Base-by-base conservation (phyloP, 2,113 vertebrate genomes). In the Peromyscus californicus region DNA sequence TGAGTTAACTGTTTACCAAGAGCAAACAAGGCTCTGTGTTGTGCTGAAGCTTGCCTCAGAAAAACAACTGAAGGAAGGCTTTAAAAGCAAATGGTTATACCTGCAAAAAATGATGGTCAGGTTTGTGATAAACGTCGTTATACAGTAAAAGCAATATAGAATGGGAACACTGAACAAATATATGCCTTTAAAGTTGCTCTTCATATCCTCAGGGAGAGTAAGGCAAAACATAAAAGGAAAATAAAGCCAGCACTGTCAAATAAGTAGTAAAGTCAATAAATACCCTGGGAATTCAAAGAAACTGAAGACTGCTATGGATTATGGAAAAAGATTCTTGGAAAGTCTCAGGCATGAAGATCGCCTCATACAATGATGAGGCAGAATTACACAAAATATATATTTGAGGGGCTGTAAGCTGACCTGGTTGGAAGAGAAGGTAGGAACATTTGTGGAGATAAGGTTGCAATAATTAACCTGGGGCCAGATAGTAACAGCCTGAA, bases 181-280 rank as follows among this genome's bases (percentile, higher is more conserved):
- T 33, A 74, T 88, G 61, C 72, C 21, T 76, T 76, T 80, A 26
- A 93, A 93, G 89, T 67, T 42, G 39, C 8, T 86, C 31, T 61
- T 69, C 82, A 48, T 93, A 93, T 95, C 93, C 83, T 88, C 70
- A 80, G 29, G n/a, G 22, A 92, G 48, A 96, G 67, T 9, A 96
- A 96, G 86, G 85, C 26, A 96, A 21, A 95, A 75, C 33, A 89
- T 42, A 90, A 96, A 93, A 93, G n/a, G 63, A 93, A 98, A 96
- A 96, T 79, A 97, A 96, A 94, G 63, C 63, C 79, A 97, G 61
- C 33, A 92, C 33, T 76, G 88, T 54, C 70, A 92, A 36, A 16
- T 90, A 85, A 83, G 57, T 87, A 75, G 76, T 86, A 97, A 95
- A 93, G 94, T 79, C 54, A 92, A 2, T 95, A 96, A 97, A 54